Evolutionary conservation across 2,797 vertebrate genomes (phyloP).

Genomic region (Bufotes viridis): DNA sequence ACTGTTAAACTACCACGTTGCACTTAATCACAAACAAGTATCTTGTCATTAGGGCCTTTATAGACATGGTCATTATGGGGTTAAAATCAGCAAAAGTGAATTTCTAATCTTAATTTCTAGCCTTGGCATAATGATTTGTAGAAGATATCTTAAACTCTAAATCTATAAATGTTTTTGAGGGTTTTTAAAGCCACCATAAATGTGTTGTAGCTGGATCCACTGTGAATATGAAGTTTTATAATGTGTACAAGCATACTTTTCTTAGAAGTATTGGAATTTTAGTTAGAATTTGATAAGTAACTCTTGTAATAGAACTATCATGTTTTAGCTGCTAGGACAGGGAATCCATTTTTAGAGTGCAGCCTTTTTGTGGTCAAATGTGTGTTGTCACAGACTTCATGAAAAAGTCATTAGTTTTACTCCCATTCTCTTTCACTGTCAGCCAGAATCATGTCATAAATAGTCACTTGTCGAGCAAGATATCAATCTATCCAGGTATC

Average conservation of each 20-base stretch:
- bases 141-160: not conserved
- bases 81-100: not conserved
- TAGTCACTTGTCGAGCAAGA: constrained; percentile 74
- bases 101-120: not conserved
- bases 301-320: constrained; percentile 31
- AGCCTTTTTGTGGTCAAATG: constrained; percentile 73
- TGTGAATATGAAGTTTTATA: not conserved
- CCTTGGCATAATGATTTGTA: not conserved
- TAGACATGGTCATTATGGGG: no score
- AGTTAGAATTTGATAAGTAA: no score
- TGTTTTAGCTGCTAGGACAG: constrained; percentile 58
- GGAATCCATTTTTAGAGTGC: constrained; percentile 67
- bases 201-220: not conserved
- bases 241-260: not conserved
- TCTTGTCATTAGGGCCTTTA: no score
- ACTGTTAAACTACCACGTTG: no score
- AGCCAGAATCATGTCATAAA: constrained; percentile 82
- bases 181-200: not conserved
- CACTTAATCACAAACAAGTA: no score
- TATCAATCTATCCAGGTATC: constrained; percentile 79
- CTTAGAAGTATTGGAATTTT: no score
- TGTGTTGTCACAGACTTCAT: constrained; percentile 77
- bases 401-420: constrained; percentile 78
- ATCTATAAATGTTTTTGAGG: not conserved
- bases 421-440: constrained; percentile 78